A percentile compares a stretch with the other conserved stretches of the same genome.
Conservation (phyloP, 1,140 invertebrate genomes). For the Dendroctonus valens region DNA sequence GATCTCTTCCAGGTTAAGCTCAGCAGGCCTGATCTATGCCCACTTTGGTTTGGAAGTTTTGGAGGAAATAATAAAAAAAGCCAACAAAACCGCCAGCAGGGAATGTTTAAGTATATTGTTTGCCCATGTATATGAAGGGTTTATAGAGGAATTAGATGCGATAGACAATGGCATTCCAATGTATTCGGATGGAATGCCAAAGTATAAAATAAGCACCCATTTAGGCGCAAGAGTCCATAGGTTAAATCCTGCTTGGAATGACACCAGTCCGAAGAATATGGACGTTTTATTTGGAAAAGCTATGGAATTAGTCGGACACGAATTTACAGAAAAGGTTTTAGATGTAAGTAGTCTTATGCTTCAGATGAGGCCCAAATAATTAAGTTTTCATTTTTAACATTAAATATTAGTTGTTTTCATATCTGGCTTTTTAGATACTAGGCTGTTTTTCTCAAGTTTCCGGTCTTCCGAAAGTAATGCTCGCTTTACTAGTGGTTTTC, state of each 20-base stretch:
- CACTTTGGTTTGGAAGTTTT: conserved; percentile 88
- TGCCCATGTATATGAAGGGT: conserved; percentile 81
- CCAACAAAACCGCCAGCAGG: conserved; percentile 50
- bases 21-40: conserved; percentile 91
- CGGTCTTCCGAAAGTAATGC: too few species aligned
- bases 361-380: too few species aligned
- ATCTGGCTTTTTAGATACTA: too few species aligned
- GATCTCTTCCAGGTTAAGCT: conserved; percentile 76
- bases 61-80: conserved; percentile 52
- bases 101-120: conserved; percentile 66
- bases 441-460: too few species aligned
- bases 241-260: conserved; percentile 90
- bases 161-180: conserved; percentile 93
- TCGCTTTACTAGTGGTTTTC: too few species aligned
- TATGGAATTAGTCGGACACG: conserved; percentile 73
- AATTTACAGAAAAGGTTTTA: conserved; percentile 76
- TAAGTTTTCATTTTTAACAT: too few species aligned
- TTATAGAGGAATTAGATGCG: conserved; percentile 93
- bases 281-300: conserved; percentile 71
- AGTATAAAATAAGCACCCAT: conserved; percentile 78
- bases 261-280: conserved; percentile 54
- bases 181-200: conserved; percentile 69
- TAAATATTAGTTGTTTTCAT: too few species aligned
- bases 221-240: conserved; percentile 71
- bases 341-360: conserved; percentile 41